Percentiles rank a stretch among this genome's conserved stretches.
Conservation (phyloP, 2,797 vertebrate genomes). For the Furcifer pardalis region DNA sequence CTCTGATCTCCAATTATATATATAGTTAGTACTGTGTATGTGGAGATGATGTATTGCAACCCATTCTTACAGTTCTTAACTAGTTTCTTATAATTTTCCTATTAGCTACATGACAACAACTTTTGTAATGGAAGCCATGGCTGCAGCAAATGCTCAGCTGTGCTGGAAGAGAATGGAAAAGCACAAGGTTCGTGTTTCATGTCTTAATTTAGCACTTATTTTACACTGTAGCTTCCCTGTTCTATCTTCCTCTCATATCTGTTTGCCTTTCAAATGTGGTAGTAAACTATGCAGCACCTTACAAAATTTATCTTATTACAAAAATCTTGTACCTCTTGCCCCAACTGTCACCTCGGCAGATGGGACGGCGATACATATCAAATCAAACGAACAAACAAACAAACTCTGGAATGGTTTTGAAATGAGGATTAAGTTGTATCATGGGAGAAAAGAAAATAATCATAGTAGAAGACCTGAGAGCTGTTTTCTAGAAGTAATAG, state of each 20-base stretch:
- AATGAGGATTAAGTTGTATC: not conserved
- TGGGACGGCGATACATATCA: too few species aligned
- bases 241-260: slow-evolving; percentile 38
- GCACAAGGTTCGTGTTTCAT: slow-evolving; percentile 80
- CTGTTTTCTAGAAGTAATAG: too few species aligned
- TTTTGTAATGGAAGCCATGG: slow-evolving; percentile 98
- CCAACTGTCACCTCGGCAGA: too few species aligned
- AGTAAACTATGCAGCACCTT: slow-evolving; percentile 2
- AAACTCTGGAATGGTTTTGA: not conserved
- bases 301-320: slow-evolving; percentile 12
- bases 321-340: slow-evolving; percentile 50
- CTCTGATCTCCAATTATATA: not conserved
- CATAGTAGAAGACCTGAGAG: not conserved
- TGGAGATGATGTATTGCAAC: not conserved
- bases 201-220: slow-evolving; percentile 6
- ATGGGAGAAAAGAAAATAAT: not conserved
- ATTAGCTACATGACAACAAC: slow-evolving; percentile 95
- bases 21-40: not conserved
- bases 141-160: slow-evolving; percentile 94
- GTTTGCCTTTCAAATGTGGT: slow-evolving; percentile 48
- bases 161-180: slow-evolving; percentile 93
- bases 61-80: not conserved
- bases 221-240: not conserved
- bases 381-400: too few species aligned
- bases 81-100: slow-evolving; percentile 15